Base-by-base conservation (phyloP, 2,888 invertebrate genomes). In the Stenoptilia bipunctidactyla region DNA sequence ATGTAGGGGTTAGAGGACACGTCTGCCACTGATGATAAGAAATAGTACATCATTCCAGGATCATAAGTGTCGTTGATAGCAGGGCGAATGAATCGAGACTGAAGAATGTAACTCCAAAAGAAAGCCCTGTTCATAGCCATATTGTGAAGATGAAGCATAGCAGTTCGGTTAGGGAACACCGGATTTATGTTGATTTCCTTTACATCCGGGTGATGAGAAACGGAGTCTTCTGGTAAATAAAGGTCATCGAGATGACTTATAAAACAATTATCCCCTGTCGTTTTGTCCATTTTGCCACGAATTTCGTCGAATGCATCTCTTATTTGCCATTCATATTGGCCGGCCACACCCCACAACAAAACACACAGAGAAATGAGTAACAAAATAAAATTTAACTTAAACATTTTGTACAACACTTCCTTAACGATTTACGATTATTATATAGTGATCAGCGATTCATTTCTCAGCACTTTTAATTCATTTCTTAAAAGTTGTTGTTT, bases 11-110 rank as follows among this genome's bases (percentile, higher is more conserved):
- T 97, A 0, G 97, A 89, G 0, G 97, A 93, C 0, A 98, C 94
- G 68, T 98, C 98, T 0, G 98, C 97, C 1, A 97, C 93, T 0
- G 96, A 92, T 0, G 97, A 97, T 34, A 98, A 79, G 64, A 97
- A 96, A 61, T 96, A 96, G 63, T 98, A 98, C 95, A 97, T 96
- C 91, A 98, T 94, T 40, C 98, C 98, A 0, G 98, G 98, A 75
- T 98, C 97, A 53, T 95, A 94, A 0, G 95, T 94, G 57, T 95
- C 94, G 62, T 94, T 95, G 14, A 93, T 94, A 0, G 93, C 94
- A 0, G 95, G 95, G 15, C 95, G 85, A 51, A 95, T 95, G 55
- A 95, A 94, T 47, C 96, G 86, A 15, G 94, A 93, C 64, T 96
- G 96, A 0, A 96, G 86, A 42, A 96, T 94, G 53, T 95, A 97